Evolutionary conservation across 2,113 vertebrate genomes (phyloP).

Genomic region (Chelonoidis abingdonii): DNA sequence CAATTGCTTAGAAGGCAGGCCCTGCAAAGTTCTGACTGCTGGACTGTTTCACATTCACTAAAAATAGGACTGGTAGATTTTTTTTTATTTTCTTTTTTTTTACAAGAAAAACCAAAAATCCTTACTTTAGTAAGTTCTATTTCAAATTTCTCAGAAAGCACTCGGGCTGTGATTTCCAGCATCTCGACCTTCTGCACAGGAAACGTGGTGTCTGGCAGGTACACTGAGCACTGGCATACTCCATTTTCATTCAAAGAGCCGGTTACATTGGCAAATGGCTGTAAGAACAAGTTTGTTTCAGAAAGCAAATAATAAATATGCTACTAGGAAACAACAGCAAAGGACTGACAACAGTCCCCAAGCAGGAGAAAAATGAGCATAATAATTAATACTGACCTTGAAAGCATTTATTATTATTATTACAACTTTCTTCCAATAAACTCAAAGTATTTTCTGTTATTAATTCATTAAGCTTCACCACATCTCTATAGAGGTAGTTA

Average conservation of each 20-base stretch:
- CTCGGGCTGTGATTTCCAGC: constrained; percentile 61
- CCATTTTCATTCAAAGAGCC: constrained; percentile 69
- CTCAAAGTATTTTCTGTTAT: neutral
- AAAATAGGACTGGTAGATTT: neutral
- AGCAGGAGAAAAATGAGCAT: neutral
- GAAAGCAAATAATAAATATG: neutral
- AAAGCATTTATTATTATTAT: neutral
- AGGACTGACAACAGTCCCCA: neutral
- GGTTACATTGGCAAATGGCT: constrained; percentile 72
- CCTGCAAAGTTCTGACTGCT: neutral
- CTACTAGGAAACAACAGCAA: neutral
- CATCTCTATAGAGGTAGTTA: neutral
- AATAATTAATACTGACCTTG: neutral
- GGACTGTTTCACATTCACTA: neutral
- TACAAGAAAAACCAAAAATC: neutral
- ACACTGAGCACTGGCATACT: constrained; percentile 76
- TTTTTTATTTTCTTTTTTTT: neutral
- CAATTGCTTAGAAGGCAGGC: neutral
- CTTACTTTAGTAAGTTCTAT: constrained; percentile 81
- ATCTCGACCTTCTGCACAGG: constrained; percentile 76
- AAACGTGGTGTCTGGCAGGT: constrained; percentile 76
- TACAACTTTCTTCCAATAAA: neutral
- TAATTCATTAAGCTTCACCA: neutral
- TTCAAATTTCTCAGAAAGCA: constrained; percentile 68
- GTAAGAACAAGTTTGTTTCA: constrained; percentile 22